Evolutionary conservation across 1,140 invertebrate species (phyloP), one percentile per base, ranked within the genome.

Genomic region (Zelostemma sp.): DNA sequence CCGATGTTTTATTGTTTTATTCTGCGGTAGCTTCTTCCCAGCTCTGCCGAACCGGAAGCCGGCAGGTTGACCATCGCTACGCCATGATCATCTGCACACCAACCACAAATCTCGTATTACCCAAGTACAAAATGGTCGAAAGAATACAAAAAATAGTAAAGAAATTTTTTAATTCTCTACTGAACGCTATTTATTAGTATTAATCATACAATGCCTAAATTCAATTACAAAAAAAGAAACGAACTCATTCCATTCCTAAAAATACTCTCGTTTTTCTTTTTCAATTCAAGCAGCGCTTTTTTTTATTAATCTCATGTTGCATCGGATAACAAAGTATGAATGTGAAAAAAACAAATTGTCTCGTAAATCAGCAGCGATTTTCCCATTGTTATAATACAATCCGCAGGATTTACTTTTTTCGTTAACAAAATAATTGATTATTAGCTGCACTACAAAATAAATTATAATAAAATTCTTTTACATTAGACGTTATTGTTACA

Each of bases 31-130:
- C 71, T 50, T 60, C 53, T 69, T 73, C 49, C 72, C 59, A 60
- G 54, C 66, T 62, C 63, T 66, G 70, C 65, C 62, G 68, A 75
- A 64, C 78, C 77, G 68, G 65, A 72, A 74, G 67, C 50, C 68
- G 73, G 41, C 70, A 76, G 62, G 54, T 59, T 75, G 68, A 64
- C 75, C 75, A 68, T 68, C 61, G 57, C 68, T 57, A 57, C 46
- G 46, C 64, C 61, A 60, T 61, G 61, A 70, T 72, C 76, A 76
- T 72, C 74, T 78, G 68, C 41, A 72, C 41, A 72, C n/a, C 68
- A 59, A 61, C 43, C 38, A 11, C 35, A 67, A 67, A 62, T 33
- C 41, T 41, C 53, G 9, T 14, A 60, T 60, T 60, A 61, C 14
- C 41, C 25, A 35, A 35, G 33, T 35, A 35, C 33, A 35, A 35